Conservation (phyloP, 2,797 vertebrate genomes). For the Mormyrus proboscirostris region DNA sequence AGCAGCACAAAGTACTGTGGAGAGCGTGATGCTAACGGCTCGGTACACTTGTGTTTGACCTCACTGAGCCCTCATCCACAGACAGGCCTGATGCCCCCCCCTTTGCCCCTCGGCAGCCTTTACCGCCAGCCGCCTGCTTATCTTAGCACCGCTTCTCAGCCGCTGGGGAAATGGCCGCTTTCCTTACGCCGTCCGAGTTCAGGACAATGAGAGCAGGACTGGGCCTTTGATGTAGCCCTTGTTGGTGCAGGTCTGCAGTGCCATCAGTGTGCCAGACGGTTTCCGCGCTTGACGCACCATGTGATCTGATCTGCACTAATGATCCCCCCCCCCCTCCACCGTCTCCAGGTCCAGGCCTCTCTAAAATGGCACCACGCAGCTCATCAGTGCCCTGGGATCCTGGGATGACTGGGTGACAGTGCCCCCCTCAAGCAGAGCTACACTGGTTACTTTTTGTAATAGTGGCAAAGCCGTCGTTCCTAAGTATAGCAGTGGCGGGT, state of each 20-base stretch:
- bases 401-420: neutral
- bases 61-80: conserved; percentile 67
- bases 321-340: neutral
- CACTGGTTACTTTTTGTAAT: neutral
- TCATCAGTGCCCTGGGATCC: neutral
- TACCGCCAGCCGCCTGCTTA: neutral
- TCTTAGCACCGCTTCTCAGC: neutral
- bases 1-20: conserved; percentile 84
- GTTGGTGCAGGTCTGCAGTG: neutral
- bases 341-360: neutral
- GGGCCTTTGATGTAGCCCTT: neutral
- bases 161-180: neutral
- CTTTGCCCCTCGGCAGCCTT: neutral
- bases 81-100: neutral
- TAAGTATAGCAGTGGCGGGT: neutral
- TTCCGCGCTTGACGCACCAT: neutral
- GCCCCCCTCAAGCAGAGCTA: neutral
- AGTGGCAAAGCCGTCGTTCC: neutral
- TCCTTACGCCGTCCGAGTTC: neutral
- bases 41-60: conserved; percentile 94
- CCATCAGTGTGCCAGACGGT: neutral
- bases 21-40: conserved; percentile 84
- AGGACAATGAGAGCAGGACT: neutral
- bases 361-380: conserved; percentile 9
- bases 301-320: neutral